phyloP scores from a whole-genome alignment of 1,140 invertebrate species.

The Bursaphelenchus mucronatus region DNA sequence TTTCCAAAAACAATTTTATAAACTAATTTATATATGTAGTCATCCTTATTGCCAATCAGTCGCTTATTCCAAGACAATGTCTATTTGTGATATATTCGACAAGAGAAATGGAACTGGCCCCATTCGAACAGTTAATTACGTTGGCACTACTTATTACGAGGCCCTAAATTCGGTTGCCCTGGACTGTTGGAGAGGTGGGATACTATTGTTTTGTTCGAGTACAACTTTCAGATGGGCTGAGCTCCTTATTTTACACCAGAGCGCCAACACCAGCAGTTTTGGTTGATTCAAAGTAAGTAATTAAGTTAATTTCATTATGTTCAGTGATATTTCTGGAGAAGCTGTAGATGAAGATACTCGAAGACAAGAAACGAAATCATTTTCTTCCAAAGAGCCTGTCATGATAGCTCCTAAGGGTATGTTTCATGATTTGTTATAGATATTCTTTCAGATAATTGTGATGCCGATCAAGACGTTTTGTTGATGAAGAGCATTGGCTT shows the following conservation, averaged over 20 bases:
- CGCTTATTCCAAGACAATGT: conserved; percentile 11
- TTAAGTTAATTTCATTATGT: background rate
- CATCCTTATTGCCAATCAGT: conserved; percentile 23
- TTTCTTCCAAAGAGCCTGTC: background rate
- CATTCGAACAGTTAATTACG: conserved; percentile 21
- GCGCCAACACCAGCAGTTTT: conserved; percentile 10
- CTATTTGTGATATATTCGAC: conserved; percentile 29
- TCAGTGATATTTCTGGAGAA: background rate
- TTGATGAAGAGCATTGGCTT: conserved; percentile 43
- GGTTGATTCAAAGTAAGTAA: conserved; percentile 20
- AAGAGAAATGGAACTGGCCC: conserved; percentile 19
- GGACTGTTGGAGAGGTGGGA: conserved; percentile 21
- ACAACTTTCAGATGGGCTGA: conserved; percentile 2
- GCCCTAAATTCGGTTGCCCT: conserved; percentile 10
- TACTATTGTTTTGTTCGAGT: background rate
- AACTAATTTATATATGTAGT: conserved; percentile 1
- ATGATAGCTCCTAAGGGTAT: conserved; percentile 7
- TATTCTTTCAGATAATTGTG: conserved; percentile 34
- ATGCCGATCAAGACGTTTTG: conserved; percentile 34
- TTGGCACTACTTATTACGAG: conserved; percentile 18
- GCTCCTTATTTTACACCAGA: conserved; percentile 5
- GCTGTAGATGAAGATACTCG: background rate
- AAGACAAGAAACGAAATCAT: conserved; percentile 10
- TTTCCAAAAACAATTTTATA: background rate
- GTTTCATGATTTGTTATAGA: background rate